phyloP scores from a whole-genome alignment of 2,797 vertebrate genomes.

The Hydrocynus forskahlii region DNA sequence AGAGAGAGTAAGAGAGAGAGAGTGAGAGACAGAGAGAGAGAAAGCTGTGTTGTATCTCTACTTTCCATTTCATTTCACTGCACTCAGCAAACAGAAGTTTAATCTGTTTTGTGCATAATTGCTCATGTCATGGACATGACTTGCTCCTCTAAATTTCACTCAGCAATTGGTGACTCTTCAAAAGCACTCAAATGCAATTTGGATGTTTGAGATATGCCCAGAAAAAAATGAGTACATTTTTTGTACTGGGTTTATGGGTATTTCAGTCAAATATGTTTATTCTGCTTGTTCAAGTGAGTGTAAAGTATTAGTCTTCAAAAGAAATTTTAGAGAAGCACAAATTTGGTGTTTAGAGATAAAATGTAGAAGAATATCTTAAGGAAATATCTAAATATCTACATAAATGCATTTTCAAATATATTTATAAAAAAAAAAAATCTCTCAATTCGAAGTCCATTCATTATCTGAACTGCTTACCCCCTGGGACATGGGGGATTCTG shows the following conservation, averaged over 20 bases:
- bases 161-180: neutral
- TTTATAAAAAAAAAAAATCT: too few relatives aligned
- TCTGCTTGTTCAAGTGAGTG: neutral
- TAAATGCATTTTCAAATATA: too few relatives aligned
- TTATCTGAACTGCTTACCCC: too few relatives aligned
- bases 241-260: neutral
- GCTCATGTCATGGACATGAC: neutral
- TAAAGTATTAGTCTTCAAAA: neutral
- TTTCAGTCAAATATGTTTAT: neutral
- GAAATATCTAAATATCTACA: too few relatives aligned
- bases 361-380: too few relatives aligned
- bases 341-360: too few relatives aligned
- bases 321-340: too few relatives aligned
- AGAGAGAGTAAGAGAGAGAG: neutral
- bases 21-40: neutral
- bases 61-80: neutral
- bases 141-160: slow-evolving; percentile 8
- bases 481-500: too few relatives aligned
- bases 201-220: neutral
- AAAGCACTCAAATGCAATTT: neutral
- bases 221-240: neutral
- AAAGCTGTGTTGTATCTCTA: slow-evolving; percentile 2
- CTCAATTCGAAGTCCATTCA: too few relatives aligned
- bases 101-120: slow-evolving; percentile 23
- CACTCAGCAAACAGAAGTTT: neutral